Conservation (phyloP, 2,888 invertebrate species). For the Drosophila pseudotalamancana region DNA sequence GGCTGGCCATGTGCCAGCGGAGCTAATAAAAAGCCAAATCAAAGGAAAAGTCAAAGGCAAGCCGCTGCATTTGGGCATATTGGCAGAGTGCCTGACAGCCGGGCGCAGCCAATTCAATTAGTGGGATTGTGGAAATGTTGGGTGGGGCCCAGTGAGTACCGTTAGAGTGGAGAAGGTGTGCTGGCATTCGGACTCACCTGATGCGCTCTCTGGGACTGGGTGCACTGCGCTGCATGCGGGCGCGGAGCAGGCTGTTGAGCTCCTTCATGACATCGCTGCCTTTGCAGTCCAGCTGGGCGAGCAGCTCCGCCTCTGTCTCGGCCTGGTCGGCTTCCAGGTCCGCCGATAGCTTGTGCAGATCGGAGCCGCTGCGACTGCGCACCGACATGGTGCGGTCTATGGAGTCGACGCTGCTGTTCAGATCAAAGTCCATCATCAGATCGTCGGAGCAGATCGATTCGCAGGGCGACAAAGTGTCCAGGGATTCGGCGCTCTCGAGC, state of each 20-base stretch:
- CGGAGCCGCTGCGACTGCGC: conserved; percentile 84
- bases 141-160: conserved; percentile 2
- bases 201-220: conserved; percentile 64
- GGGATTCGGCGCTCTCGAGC: conserved; percentile 88
- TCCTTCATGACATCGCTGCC: conserved; percentile 86
- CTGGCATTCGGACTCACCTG: conserved; percentile 72
- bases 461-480: conserved; percentile 93
- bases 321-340: conserved; percentile 54
- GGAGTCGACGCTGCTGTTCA: conserved; percentile 84
- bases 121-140: conserved; percentile 29
- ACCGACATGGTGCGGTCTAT: conserved; percentile 83
- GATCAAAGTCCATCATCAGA: conserved; percentile 93
- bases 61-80: conserved; percentile 32
- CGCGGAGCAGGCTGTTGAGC: conserved; percentile 85
- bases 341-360: conserved; percentile 85
- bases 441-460: conserved; percentile 94
- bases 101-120: conserved; percentile 62
- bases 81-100: conserved; percentile 43
- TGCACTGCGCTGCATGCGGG: conserved; percentile 69
- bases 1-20: conserved; percentile 59
- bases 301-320: conserved; percentile 84
- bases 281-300: conserved; percentile 85
- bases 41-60: conserved; percentile 47
- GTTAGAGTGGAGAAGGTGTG: conserved; percentile 15
- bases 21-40: conserved; percentile 57